Evolutionary conservation across 2,113 vertebrate species (phyloP), one percentile per base, ranked within the genome.

Genomic region (Nannospalax galili): DNA sequence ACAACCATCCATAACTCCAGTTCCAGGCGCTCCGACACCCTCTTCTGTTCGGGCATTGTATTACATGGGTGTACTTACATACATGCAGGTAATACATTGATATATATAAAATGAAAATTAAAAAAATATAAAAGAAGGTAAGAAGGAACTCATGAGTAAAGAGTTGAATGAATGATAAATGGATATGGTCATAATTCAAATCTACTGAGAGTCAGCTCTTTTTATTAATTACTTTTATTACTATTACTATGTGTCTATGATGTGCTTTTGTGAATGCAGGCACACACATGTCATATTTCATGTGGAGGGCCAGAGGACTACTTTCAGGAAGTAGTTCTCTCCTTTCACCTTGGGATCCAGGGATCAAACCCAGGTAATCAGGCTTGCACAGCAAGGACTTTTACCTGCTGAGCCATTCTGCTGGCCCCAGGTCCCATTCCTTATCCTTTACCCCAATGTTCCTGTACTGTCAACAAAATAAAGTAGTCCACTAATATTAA

Each of bases 381-480:
- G 72, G 40, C 40, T 74, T 28, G 28, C 73, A 74, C 73, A 74
- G 37, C 72, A 42, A 74, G 37, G 9, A 17, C 72, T 74, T 42
- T 26, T 24, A 24, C 10, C 72, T 42, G 22, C 42, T 28, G 40
- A 45, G 45, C 40, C 73, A 74, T 42, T 5, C 24, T 45, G 11
- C 14, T 26, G 73, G 72, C 40, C 40, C 37, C 4, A 28, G 9
- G 70, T 90, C 60, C 70, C 19, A 75, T 62, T 75, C 58, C n/a
- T 91, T 69, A 74, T 1, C 22, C 28, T 69, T 52, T 64, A 42
- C 48, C 20, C 42, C 30, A 95, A 32, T 11, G 78, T 17, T 79
- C n/a, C 15, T 82, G 30, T 35, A 42, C 30, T 42, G 58, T 11
- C 60, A 95, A 95, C 84, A 84, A 93, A 91, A 78, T 72, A 84